Conservation (phyloP, 2,113 vertebrate species). For the Zingel zingel region DNA sequence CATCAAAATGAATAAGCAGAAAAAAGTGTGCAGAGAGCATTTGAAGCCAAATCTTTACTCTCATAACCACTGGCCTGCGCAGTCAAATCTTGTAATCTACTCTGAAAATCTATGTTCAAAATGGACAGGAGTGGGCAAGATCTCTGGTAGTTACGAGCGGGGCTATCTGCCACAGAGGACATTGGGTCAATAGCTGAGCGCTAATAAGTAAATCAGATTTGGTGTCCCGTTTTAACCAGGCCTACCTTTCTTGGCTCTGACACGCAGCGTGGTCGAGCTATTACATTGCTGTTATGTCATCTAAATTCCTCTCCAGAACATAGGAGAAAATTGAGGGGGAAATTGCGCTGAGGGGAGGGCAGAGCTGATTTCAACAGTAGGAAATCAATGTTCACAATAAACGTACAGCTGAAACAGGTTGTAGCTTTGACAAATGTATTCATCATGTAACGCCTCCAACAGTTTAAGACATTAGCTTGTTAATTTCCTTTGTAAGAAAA, state of each 20-base stretch:
- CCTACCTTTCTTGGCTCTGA: slow-evolving; percentile 53
- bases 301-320: slow-evolving; percentile 50
- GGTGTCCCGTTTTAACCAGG: slow-evolving; percentile 57
- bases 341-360: slow-evolving; percentile 20
- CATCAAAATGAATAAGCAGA: neutral
- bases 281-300: slow-evolving; percentile 68
- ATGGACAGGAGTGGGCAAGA: neutral
- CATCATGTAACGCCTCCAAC: slow-evolving; percentile 43
- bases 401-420: slow-evolving; percentile 55
- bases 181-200: slow-evolving; percentile 46
- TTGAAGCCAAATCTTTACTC: slow-evolving; percentile 4
- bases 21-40: slow-evolving; percentile 7
- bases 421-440: slow-evolving; percentile 64
- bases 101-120: slow-evolving; percentile 19
- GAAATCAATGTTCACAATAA: slow-evolving; percentile 68
- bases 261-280: slow-evolving; percentile 3
- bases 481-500: slow-evolving; percentile 15
- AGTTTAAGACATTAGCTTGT: slow-evolving; percentile 28
- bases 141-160: neutral
- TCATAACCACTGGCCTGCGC: slow-evolving; percentile 6
- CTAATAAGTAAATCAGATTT: slow-evolving; percentile 71
- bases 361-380: slow-evolving; percentile 58
- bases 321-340: slow-evolving; percentile 39
- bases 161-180: slow-evolving; percentile 32
- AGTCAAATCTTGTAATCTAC: slow-evolving; percentile 35